A percentile compares a stretch with the other conserved stretches of the same genome.
Conservation (phyloP, 2,797 vertebrate genomes). For the Semotilus atromaculatus region DNA sequence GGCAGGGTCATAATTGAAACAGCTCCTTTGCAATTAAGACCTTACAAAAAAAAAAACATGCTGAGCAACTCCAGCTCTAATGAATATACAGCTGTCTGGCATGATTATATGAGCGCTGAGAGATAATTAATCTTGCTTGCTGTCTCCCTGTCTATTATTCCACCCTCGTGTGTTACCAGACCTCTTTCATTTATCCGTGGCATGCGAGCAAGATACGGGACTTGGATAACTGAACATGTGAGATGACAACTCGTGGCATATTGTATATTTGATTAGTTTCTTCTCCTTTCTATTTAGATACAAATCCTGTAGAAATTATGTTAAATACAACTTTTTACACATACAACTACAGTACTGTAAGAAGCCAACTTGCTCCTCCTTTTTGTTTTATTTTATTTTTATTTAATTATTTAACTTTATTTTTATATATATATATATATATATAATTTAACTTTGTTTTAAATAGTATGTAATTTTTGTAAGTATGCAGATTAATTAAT, state of each 20-base stretch:
- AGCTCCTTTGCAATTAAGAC: slow-evolving; percentile 70
- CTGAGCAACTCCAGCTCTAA: slow-evolving; percentile 67
- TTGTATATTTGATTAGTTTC: background rate
- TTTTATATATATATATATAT: too few relatives aligned
- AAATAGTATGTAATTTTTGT: too few relatives aligned
- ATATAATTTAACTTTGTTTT: too few relatives aligned
- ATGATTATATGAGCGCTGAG: slow-evolving; percentile 72
- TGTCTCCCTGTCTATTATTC: slow-evolving; percentile 61
- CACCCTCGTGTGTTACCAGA: slow-evolving; percentile 50
- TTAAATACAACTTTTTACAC: background rate
- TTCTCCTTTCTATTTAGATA: background rate
- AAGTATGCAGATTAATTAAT: background rate
- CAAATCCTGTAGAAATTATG: background rate
- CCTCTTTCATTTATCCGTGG: slow-evolving; percentile 47
- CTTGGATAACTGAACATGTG: slow-evolving; percentile 43
- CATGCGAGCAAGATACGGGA: slow-evolving; percentile 41
- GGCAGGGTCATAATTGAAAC: slow-evolving; percentile 63
- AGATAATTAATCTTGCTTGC: slow-evolving; percentile 73
- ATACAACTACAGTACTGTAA: background rate
- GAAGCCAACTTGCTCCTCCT: too few relatives aligned
- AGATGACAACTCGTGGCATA: slow-evolving; percentile 35
- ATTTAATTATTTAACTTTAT: too few relatives aligned
- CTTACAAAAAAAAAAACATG: slow-evolving; percentile 52
- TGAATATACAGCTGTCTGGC: slow-evolving; percentile 75
- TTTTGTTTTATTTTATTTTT: too few relatives aligned